Base-by-base conservation (phyloP, 2,888 invertebrate species). In the Lasius fuliginosus region DNA sequence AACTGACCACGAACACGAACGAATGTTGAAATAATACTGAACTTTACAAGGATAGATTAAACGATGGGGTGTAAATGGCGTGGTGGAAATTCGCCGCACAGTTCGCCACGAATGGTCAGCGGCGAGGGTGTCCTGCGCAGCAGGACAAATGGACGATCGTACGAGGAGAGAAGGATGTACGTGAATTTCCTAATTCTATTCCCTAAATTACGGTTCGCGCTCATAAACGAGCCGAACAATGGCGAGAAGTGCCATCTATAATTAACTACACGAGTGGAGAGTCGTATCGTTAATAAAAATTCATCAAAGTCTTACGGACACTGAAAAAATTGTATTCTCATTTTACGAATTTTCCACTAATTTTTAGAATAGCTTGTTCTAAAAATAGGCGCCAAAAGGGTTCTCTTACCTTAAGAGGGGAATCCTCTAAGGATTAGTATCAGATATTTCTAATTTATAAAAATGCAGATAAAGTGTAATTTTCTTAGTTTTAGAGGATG, bases 11-110 rank as follows among this genome's bases (percentile, higher is more conserved):
- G 23, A 58, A 49, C 18, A 60, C 58, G 8, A 60, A 60, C 58
- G 71, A 79, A 79, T 79, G 74, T 79, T 73, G 27, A 79, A 79
- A 79, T 79, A 79, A 79, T 79, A 46, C 60, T 46, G 12, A 73
- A 79, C 74, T 79, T 46, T 60, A 73, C 46, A 60, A 79, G 74
- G 46, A 79, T 60, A 73, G 74, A 79, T 79, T 79, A 73, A 79
- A 79, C 58, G 46, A 8, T 18, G 33, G 58, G 23, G 33, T 77
- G 56, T 73, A 73, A 79, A 79, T 46, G 71, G 33, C 60, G 42
- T 23, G 60, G 46, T 71, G 46, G 33, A 79, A 79, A 79, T 46
- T 73, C 6, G 74, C 79, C 79, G 58, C 74, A 53, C 53, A 60
- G 42, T 60, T 79, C 18, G 12, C 73, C 79, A 23, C 60, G 58